Conservation (phyloP, 2,888 invertebrate genomes). For the Sclerodermus sp. region DNA sequence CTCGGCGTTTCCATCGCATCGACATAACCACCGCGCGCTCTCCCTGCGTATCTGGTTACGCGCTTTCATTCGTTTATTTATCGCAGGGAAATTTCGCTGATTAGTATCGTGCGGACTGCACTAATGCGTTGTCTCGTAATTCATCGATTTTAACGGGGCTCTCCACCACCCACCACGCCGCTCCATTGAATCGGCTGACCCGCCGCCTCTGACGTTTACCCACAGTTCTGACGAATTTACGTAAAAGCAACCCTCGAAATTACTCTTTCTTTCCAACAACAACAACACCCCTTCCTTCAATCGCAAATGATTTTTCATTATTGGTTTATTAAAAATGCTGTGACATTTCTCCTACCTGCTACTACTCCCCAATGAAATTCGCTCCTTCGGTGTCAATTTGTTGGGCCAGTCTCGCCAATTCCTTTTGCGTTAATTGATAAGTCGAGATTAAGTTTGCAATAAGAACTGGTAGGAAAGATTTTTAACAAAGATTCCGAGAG, state of each 20-base stretch:
- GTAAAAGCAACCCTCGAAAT: no score
- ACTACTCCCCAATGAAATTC: not conserved
- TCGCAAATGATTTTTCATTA: not conserved
- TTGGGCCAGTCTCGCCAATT: no score
- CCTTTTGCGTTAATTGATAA: no score
- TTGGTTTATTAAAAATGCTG: not conserved
- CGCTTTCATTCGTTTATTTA: slow-evolving; percentile 55
- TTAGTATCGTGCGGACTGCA: slow-evolving; percentile 57
- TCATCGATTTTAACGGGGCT: slow-evolving; percentile 55
- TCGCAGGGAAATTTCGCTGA: slow-evolving; percentile 57
- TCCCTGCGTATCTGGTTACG: slow-evolving; percentile 41
- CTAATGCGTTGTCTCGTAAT: slow-evolving; percentile 58
- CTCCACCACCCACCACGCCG: slow-evolving; percentile 27
- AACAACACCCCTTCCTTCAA: no score
- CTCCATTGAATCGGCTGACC: slow-evolving; percentile 40
- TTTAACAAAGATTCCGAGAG: no score
- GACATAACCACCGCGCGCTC: slow-evolving; percentile 31
- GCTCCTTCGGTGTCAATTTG: no score
- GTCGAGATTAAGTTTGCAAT: no score
- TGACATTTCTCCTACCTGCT: not conserved
- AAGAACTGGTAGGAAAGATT: no score
- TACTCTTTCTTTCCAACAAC: no score
- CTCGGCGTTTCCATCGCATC: slow-evolving; percentile 39
- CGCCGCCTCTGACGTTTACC: no score
- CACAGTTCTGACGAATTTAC: no score